Evolutionary conservation across 2,888 invertebrate genomes (phyloP).

Genomic region (Tenthredo notha): DNA sequence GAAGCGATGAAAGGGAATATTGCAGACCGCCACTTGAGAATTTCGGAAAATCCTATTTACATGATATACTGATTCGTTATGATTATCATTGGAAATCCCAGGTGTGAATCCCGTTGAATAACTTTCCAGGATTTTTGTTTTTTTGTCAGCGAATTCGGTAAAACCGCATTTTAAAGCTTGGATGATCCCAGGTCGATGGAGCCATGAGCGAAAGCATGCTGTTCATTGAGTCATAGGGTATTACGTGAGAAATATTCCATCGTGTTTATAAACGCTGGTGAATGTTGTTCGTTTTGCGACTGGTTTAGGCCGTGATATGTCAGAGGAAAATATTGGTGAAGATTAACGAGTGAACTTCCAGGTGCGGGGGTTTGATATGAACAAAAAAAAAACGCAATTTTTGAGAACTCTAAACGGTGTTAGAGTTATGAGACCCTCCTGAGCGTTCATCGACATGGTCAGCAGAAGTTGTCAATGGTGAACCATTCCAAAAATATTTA

Average conservation of each 20-base stretch:
- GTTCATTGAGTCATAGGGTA: not conserved
- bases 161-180: not conserved
- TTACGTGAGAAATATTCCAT: not conserved
- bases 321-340: not conserved
- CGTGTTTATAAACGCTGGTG: not conserved
- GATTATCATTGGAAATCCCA: not conserved
- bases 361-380: not conserved
- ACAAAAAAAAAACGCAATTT: not conserved
- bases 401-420: not conserved
- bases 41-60: not conserved
- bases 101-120: not conserved
- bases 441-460: not conserved
- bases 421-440: not conserved
- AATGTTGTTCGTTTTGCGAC: not conserved
- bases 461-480: not conserved
- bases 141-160: not conserved
- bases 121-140: not conserved
- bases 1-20: too few species aligned
- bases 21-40: not conserved
- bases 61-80: not conserved
- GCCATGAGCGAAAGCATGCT: not conserved
- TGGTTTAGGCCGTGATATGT: not conserved
- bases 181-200: not conserved
- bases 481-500: slow-evolving; percentile 5
- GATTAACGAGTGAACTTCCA: not conserved